Base-by-base conservation (phyloP, 1,140 invertebrate species). In the Drosophila funebris region DNA sequence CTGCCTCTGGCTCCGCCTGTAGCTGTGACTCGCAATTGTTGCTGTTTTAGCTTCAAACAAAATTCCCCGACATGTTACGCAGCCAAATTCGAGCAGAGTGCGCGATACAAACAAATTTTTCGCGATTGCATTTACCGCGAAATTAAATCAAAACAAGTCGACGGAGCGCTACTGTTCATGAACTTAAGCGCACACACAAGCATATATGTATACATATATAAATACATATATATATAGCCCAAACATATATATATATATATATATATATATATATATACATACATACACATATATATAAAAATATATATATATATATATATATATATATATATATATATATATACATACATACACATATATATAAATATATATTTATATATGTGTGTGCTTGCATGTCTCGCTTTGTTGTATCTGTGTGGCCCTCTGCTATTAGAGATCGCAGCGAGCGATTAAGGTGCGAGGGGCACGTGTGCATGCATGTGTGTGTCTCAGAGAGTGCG, bases 101-200 rank as follows among this genome's bases (percentile, higher is more conserved):
- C 43, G 52, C 53, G 63, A 61, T 53, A 53, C 37, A 44, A 66
- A 29, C 29, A 80, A 80, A 85, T 70, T 78, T 76, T 83, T 81
- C 61, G 77, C 81, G 61, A 87, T 87, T 85, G 82, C 82, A 87
- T 85, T 85, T 85, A 81, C 78, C 81, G 81, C 81, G 82, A 85
- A 85, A 85, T 85, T 77, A 85, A 87, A 85, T 85, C 81, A 85
- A 87, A 85, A 85, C 81, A 85, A 81, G 77, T 87, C 81, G 81
- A 56, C 80, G 54, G 20, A 57, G 27, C 52, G 70, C 78, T 57
- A 60, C 71, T 84, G 80, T 85, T 85, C 81, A 81, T 85, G 81
- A 85, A 85, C 82, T 84, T 84, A 83, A 53, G 52, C 62, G 31
- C 48, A 72, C 14, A 62, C 52, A 50, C 8, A 50, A n/a, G n/a